phyloP scores from a whole-genome alignment of 2,888 invertebrate species.

The Lymantria monacha region DNA sequence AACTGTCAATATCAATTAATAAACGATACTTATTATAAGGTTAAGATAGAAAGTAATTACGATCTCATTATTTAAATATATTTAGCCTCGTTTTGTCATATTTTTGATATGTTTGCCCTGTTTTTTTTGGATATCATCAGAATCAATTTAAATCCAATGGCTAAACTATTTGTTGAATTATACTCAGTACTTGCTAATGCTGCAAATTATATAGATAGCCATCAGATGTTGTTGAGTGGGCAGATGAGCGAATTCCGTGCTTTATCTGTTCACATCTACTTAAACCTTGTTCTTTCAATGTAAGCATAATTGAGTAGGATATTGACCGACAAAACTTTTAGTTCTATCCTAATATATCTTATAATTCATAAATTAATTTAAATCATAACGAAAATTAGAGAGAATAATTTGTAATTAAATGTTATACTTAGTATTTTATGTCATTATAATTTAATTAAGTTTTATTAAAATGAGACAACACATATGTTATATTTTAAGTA shows the following conservation, averaged over 20 bases:
- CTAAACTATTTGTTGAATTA: slow-evolving; percentile 3
- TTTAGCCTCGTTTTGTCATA: slow-evolving; percentile 7
- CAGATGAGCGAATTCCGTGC: slow-evolving; percentile 39
- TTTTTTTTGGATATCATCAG: slow-evolving; percentile 1
- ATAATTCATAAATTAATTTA: too few relatives aligned
- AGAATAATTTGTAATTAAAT: too few relatives aligned
- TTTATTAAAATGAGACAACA: too few relatives aligned
- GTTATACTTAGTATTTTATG: too few relatives aligned
- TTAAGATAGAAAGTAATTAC: slow-evolving; percentile 6
- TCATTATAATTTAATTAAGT: too few relatives aligned
- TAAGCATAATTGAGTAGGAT: slow-evolving; percentile 13
- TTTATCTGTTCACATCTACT: slow-evolving; percentile 42
- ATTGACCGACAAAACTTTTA: neutral
- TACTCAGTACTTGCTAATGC: slow-evolving; percentile 14
- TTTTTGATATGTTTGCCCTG: slow-evolving; percentile 3
- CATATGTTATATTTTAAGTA: too few relatives aligned
- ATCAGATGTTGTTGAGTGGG: slow-evolving; percentile 21
- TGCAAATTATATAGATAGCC: slow-evolving; percentile 25
- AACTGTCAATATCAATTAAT: neutral
- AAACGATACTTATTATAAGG: slow-evolving; percentile 2
- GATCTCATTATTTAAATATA: slow-evolving; percentile 7
- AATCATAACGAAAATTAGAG: too few relatives aligned
- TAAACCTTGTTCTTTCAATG: slow-evolving; percentile 12
- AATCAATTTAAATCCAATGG: neutral
- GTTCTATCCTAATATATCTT: too few relatives aligned